phyloP scores from a whole-genome alignment of 2,888 invertebrate species.

The Lymantria monacha region DNA sequence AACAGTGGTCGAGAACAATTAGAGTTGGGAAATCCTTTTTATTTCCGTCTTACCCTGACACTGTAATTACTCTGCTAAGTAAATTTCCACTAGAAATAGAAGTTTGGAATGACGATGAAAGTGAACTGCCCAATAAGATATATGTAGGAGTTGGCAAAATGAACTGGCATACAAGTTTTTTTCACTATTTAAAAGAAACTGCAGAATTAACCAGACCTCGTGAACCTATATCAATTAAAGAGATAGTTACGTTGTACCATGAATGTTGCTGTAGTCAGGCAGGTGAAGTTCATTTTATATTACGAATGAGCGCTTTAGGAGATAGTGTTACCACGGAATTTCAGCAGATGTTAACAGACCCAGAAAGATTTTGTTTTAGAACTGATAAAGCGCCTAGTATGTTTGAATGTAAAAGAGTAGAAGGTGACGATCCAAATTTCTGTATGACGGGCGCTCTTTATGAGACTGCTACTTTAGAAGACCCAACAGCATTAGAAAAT shows the following conservation, averaged over 20 bases:
- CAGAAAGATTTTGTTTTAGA: conserved; percentile 67
- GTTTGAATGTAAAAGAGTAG: conserved; percentile 65
- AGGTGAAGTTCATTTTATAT: conserved; percentile 70
- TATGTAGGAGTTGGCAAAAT: conserved; percentile 70
- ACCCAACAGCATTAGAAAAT: conserved; percentile 52
- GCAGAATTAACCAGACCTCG: conserved; percentile 53
- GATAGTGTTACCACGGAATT: conserved; percentile 70
- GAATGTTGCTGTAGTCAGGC: conserved; percentile 63
- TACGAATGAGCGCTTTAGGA: conserved; percentile 77
- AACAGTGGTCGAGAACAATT: conserved; percentile 63
- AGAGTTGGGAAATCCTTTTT: conserved; percentile 80
- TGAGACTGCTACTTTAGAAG: conserved; percentile 70
- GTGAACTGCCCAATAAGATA: conserved; percentile 57
- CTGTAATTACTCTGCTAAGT: conserved; percentile 64
- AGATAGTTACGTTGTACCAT: conserved; percentile 43
- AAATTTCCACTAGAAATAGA: conserved; percentile 76
- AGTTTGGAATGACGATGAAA: conserved; percentile 70
- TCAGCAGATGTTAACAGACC: conserved; percentile 62
- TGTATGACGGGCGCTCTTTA: conserved; percentile 69
- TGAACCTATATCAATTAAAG: conserved; percentile 61
- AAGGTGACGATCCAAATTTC: conserved; percentile 71
- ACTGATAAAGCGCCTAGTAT: conserved; percentile 71
- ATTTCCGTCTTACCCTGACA: conserved; percentile 74
- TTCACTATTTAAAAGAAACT: conserved; percentile 70
- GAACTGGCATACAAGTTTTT: conserved; percentile 74